Evolutionary conservation across 2,113 vertebrate genomes (phyloP), one percentile per base, ranked within the genome.

Genomic region (Leiothrix lutea): DNA sequence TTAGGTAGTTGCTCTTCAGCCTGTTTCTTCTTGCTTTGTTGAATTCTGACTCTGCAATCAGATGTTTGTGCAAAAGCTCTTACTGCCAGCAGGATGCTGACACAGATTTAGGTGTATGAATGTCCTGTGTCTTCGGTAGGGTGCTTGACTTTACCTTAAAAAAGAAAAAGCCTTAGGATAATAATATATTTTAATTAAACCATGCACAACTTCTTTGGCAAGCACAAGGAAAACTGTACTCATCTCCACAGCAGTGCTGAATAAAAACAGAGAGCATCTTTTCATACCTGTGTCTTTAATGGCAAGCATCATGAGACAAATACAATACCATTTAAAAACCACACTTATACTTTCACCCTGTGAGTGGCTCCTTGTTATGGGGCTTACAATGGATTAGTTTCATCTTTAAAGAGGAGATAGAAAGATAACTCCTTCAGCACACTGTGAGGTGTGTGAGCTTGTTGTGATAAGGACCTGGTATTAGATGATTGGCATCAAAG

Each of bases 371-470:
- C 71, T 94, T 88, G 79, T 94, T 90, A 78, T 17, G 57, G 31
- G 65, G 47, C 23, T 94, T 95, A 88, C 81, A 91, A 86, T 94
- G 81, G 58, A 83, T 90, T 94, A 80, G 44, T 70, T 93, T 64
- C n/a, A 25, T 71, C 60, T 93, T 83, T 40, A 86, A 86, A 78
- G 80, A 53, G 36, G 25, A 94, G 71, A 51, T 62, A 66, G 71
- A 86, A 88, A 86, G 85, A 83, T 45, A 95, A 92, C 58, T 93
- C 60, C 58, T 78, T 60, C 56, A 95, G 44, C 45, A 66, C 1
- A 2, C 60, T 78, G 88, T 56, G 88, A 90, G 79, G 38, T 71
- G 60, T 77, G 64, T 83, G 75, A 93, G 51, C 47, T 86, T 93
- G 31, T 88, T 93, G 75, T 44, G 71, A 71, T 94, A 88, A 94